Base-by-base conservation (phyloP, 2,797 vertebrate genomes). In the Halcyon badia region DNA sequence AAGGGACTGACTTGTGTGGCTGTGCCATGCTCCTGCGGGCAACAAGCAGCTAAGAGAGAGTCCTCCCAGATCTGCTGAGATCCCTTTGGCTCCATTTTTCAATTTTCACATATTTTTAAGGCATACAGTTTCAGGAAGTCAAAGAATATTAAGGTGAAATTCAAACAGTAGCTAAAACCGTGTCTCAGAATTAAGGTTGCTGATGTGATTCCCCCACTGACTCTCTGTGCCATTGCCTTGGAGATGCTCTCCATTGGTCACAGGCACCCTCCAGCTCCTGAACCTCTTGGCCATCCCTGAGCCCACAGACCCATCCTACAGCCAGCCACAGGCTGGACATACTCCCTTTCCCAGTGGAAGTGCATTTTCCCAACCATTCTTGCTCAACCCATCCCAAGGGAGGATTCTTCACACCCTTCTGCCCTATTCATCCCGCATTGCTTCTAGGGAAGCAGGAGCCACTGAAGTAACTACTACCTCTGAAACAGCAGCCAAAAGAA, bases 401-500 rank as follows among this genome's bases (percentile, higher is more conserved):
- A 54, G 28, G 77, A 22, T 1, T 1, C 46, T 81, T 81, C 1
- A 0, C 66, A 21, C 9, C 33, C 49, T 24, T 0, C 0, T 33
- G 19, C 11, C 48, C 30, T 31, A 8, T 62, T 89, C 56, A 62
- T 51, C 64, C 82, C 60, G 8, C 7, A 20, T 12, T 83, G 20
- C 70, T 70, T 41, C 77, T 56, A 9, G 68, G 61, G 71, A 90
- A 69, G 39, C 56, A 54, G 65, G 52, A 96, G 73, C 73, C 88
- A 66, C 51, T 17, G 8, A 35, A 73, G 54, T 22, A 85, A 77
- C n/a, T 68, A 2, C 48, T 30, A 30, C 62, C 86, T 90, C 92
- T 1, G 3, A 54, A 92, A n/a, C 9, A 94, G 71, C 92, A 94
- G 87, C 95, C 91, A 91, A 86, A 82, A 89, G 68, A 39, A 68